phyloP scores from a whole-genome alignment of 2,113 vertebrate genomes.

The Brachypteracias leptosomus region DNA sequence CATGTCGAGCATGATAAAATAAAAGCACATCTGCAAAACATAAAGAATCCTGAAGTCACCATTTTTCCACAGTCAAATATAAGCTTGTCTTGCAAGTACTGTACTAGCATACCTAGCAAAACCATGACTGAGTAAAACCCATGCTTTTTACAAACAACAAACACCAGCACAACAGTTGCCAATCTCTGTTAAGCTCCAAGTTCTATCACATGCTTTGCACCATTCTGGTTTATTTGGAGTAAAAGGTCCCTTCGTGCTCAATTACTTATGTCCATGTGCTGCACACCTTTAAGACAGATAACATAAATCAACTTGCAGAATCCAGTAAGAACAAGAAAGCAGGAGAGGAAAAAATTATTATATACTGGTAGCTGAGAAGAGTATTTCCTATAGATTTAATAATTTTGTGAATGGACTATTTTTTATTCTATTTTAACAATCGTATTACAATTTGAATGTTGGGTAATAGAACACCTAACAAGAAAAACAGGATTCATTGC shows the following conservation, averaged over 20 bases:
- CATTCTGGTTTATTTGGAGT: background rate
- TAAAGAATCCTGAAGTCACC: background rate
- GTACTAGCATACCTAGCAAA: background rate
- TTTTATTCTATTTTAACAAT: background rate
- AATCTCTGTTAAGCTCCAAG: background rate
- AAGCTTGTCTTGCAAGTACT: background rate
- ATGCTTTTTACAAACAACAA: background rate
- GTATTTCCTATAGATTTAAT: background rate
- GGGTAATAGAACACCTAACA: background rate
- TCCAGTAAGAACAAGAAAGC: background rate
- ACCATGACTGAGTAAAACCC: background rate
- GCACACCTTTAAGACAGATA: background rate
- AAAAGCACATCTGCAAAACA: background rate
- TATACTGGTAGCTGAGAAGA: background rate
- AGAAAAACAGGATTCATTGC: background rate
- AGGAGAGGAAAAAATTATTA: background rate
- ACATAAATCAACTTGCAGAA: background rate
- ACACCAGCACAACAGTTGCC: background rate
- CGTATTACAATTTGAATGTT: background rate
- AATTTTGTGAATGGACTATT: background rate
- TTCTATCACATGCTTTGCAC: background rate
- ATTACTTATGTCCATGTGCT: background rate
- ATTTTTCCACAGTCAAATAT: background rate
- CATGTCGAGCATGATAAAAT: background rate
- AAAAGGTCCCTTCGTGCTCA: background rate